Evolutionary conservation across 2,113 vertebrate genomes (phyloP), one percentile per base, ranked within the genome.

Genomic region (Colossoma macropomum): DNA sequence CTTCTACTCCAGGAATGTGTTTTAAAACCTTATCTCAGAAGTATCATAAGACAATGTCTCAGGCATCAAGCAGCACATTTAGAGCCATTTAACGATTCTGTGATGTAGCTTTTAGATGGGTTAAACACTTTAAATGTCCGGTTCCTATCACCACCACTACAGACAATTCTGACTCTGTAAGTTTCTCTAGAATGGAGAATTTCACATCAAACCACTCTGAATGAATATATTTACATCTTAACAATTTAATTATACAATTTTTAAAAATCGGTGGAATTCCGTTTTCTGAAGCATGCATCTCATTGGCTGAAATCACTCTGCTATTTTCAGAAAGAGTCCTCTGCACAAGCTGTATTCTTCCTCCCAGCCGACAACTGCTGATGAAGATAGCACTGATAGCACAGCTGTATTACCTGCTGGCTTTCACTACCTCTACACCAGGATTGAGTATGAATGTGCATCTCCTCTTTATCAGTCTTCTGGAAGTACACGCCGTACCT

Each of bases 401-500:
- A 93, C 92, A 23, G 89, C 94, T 32, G 92, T 94, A 0, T 92
- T 97, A 48, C 96, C 96, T 0, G 41, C 80, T 0, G 96, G 96
- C 8, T 96, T 96, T 84, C 95, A 95, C 16, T 94, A 93, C 3
- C 86, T 96, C 79, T 93, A 96, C 88, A 95, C 96, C 0, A 96
- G 94, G 86, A 93, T 98, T 0, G 94, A 97, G 81, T 97, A 97
- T 0, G 93, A 94, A n/a, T 98, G 96, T 41, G 90, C 93, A 41
- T 97, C 97, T 0, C 91, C 93, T 0, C 95, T 96, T 89, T 97
- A 97, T 89, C 94, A 83, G 70, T 93, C 95, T 71, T 89, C 93
- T 56, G 97, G 97, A 56, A 97, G 96, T 89, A 92, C 95, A 84
- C 91, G 93, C 12, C 96, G 96, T 81, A 97, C 95, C 0, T 97